Evolutionary conservation across 2,113 vertebrate genomes (phyloP).

Genomic region (Oryzias curvinotus): DNA sequence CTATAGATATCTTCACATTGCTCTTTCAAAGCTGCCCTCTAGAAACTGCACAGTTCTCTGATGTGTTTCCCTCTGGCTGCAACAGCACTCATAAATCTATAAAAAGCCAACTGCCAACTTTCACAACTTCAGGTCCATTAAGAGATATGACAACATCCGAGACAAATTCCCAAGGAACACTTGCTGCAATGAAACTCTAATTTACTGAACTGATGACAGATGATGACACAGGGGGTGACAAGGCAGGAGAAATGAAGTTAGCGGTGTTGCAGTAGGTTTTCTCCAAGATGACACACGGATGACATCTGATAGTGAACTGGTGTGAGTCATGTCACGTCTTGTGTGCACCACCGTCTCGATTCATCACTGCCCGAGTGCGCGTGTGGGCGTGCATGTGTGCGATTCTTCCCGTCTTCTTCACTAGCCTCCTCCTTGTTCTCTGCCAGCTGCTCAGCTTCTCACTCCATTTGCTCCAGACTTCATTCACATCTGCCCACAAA

Average conservation of each 20-base stretch:
- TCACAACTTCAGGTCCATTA: conserved; percentile 55
- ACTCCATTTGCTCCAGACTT: conserved; percentile 79
- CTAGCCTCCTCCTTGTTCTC: conserved; percentile 63
- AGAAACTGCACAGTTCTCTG: conserved; percentile 15
- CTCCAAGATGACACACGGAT: conserved; percentile 56
- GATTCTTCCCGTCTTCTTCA: conserved; percentile 42
- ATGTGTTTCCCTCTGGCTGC: conserved; percentile 28
- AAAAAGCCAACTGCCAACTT: conserved; percentile 39
- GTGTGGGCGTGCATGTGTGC: conserved; percentile 10
- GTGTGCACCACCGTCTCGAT: conserved; percentile 31
- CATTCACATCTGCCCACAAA: conserved; percentile 72
- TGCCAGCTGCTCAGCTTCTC: conserved; percentile 75
- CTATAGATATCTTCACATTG: conserved; percentile 49
- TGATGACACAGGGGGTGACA: conserved; percentile 49
- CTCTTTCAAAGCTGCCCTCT: conserved; percentile 39
- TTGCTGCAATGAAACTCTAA: conserved; percentile 49
- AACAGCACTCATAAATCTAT: conserved; percentile 32
- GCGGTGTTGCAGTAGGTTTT: conserved; percentile 42
- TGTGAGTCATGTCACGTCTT: conserved; percentile 56
- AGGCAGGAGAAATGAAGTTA: conserved; percentile 55
- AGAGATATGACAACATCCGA: conserved; percentile 38
- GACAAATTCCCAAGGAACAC: conserved; percentile 56
- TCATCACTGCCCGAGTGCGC: conserved; percentile 12
- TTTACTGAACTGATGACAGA: conserved; percentile 62
- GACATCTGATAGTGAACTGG: conserved; percentile 58